Conservation (phyloP, 2,113 vertebrate species). For the Mormoops blainvillei region DNA sequence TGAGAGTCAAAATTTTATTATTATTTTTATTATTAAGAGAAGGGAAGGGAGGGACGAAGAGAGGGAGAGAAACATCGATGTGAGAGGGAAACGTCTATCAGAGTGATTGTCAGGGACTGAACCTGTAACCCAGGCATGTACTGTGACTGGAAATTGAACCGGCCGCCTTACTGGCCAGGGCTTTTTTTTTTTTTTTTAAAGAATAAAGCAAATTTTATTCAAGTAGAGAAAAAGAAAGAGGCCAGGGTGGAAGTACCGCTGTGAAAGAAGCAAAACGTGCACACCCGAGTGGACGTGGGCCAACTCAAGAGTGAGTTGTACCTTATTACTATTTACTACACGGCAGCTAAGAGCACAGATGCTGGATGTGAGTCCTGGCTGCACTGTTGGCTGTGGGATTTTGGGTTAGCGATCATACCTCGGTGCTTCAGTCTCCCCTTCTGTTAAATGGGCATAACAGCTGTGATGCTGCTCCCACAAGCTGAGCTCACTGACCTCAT, state of each 20-base stretch:
- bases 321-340: background rate
- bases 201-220: background rate
- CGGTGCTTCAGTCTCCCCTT: background rate
- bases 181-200: background rate
- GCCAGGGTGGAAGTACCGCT: background rate
- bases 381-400: background rate
- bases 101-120: too few relatives aligned
- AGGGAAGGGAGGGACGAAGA: too few relatives aligned
- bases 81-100: too few relatives aligned
- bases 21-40: too few relatives aligned
- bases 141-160: too few relatives aligned
- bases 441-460: background rate
- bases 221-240: background rate
- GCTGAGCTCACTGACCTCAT: background rate
- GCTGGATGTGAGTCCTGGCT: background rate
- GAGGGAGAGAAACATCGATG: too few relatives aligned
- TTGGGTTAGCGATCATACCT: too few relatives aligned
- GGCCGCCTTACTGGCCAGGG: too few relatives aligned
- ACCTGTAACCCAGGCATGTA: too few relatives aligned
- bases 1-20: too few relatives aligned
- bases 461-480: fast-evolving
- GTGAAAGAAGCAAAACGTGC: background rate
- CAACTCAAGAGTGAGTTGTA: background rate
- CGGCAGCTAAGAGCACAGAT: background rate
- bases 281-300: background rate